Conservation (phyloP, 2,797 vertebrate species). For the Scleropages formosus region DNA sequence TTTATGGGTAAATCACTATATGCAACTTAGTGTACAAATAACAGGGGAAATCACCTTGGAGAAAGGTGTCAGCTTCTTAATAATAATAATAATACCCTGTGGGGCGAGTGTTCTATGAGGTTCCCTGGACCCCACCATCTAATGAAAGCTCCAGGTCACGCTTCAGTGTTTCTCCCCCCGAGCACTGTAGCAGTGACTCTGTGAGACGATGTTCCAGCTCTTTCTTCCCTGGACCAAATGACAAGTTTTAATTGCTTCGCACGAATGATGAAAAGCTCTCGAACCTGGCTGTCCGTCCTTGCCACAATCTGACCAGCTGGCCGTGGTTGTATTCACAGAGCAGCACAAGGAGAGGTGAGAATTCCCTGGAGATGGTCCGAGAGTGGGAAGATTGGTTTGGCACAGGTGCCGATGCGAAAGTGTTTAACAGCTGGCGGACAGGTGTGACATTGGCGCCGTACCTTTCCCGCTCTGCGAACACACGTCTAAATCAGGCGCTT, state of each 20-base stretch:
- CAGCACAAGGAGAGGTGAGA: slow-evolving; percentile 30
- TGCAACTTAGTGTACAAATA: too few relatives aligned
- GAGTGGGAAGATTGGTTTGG: slow-evolving; percentile 21
- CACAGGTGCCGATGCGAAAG: background rate
- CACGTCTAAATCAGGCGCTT: background rate
- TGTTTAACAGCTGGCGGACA: slow-evolving; percentile 15
- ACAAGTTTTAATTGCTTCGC: background rate
- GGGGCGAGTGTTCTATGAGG: background rate
- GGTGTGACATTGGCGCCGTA: background rate
- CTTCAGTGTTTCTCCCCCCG: too few relatives aligned
- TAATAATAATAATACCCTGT: too few relatives aligned
- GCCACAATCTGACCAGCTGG: background rate
- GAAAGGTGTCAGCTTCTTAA: too few relatives aligned
- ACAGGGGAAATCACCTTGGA: too few relatives aligned
- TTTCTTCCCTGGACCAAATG: background rate
- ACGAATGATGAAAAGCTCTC: background rate
- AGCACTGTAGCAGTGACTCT: too few relatives aligned
- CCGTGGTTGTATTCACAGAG: slow-evolving; percentile 45
- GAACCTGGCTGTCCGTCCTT: slow-evolving; percentile 27
- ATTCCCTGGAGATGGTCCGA: slow-evolving; percentile 34
- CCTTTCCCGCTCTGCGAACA: background rate
- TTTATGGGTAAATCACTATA: too few relatives aligned
- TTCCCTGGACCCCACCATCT: background rate
- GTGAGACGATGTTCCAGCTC: background rate
- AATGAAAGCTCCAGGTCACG: too few relatives aligned